Evolutionary conservation across 2,888 invertebrate species (phyloP).

Genomic region (Aspidiotus destructor): DNA sequence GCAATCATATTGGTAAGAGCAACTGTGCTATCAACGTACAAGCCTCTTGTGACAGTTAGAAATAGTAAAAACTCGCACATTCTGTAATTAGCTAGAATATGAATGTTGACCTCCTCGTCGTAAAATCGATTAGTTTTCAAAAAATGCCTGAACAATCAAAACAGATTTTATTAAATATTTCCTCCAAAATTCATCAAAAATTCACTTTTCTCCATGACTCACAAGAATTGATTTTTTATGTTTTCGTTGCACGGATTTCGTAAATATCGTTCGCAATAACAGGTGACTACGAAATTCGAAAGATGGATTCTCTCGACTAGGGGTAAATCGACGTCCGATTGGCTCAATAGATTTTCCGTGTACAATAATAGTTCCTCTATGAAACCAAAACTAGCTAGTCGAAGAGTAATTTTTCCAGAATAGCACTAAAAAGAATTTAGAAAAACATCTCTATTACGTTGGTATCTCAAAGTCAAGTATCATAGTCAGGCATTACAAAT

Average conservation of each 20-base stretch:
- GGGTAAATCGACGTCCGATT: constrained; percentile 42
- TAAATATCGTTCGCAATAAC: constrained; percentile 51
- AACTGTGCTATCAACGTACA: constrained; percentile 50
- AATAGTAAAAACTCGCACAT: constrained; percentile 52
- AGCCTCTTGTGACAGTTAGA: constrained; percentile 47
- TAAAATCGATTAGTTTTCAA: constrained; percentile 51
- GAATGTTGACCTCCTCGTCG: constrained; percentile 54
- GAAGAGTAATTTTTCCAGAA: constrained; percentile 51
- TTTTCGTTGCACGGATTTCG: constrained; percentile 36
- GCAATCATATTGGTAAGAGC: constrained; percentile 48
- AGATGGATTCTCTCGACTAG: constrained; percentile 54
- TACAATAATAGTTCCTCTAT: constrained; percentile 53
- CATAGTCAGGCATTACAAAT: no score
- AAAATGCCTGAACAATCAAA: constrained; percentile 33
- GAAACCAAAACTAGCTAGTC: constrained; percentile 53
- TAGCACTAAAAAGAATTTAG: constrained; percentile 43
- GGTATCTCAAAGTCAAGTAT: not conserved
- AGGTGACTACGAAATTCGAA: constrained; percentile 56
- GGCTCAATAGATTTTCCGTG: constrained; percentile 44
- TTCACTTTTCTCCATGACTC: not conserved
- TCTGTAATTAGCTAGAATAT: constrained; percentile 53
- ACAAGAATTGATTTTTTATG: constrained; percentile 32
- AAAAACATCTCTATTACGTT: not conserved
- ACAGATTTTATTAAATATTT: constrained; percentile 25
- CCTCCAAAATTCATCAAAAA: constrained; percentile 12